Evolutionary conservation across 2,888 invertebrate genomes (phyloP), one percentile per base, ranked within the genome.

Genomic region (Gastracanthus pulcherrimus): DNA sequence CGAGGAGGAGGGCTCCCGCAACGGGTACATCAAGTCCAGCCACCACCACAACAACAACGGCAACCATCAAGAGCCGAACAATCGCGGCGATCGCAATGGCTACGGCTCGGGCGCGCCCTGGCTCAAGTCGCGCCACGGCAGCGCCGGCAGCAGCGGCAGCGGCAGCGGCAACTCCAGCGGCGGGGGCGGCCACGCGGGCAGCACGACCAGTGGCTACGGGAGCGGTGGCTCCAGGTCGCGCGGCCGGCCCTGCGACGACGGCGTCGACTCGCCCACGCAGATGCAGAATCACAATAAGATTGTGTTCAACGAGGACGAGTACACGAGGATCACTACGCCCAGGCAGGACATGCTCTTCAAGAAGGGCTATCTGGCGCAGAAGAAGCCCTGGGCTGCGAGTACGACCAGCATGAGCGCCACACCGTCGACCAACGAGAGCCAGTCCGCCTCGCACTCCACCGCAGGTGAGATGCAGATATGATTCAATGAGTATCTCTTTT

Each of bases 291-390:
- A 29, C 13, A 16, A 29, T 11, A 72, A 70, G 48, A 29, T 93
- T 84, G 92, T 92, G 36, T 93, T 94, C 89, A 93, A 94, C 89
- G 93, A 93, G 90, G 94, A 94, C 89, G 95, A 95, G 91, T 95
- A 95, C 90, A 95, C 95, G 87, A 93, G 94, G 89, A 95, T 95
- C 87, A 94, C 94, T 76, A 95, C 95, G 55, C 95, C 95, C 36
- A 92, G 95, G 84, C 95, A 95, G 91, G 95, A 95, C 89, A 94
- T 95, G 84, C 92, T 95, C 86, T 95, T 95, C 91, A 95, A 95
- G 90, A 95, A 95, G 90, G 94, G 95, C 83, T 95, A 95, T 90
- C 91, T 95, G 84, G 93, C 93, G 86, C 93, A 93, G 86, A 94
- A 93, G 86, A 82, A 70, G 60, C 45, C n/a, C 19, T 76, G 78